Evolutionary conservation across 2,113 vertebrate species (phyloP).

Genomic region (Poeciliopsis turrubarensis): DNA sequence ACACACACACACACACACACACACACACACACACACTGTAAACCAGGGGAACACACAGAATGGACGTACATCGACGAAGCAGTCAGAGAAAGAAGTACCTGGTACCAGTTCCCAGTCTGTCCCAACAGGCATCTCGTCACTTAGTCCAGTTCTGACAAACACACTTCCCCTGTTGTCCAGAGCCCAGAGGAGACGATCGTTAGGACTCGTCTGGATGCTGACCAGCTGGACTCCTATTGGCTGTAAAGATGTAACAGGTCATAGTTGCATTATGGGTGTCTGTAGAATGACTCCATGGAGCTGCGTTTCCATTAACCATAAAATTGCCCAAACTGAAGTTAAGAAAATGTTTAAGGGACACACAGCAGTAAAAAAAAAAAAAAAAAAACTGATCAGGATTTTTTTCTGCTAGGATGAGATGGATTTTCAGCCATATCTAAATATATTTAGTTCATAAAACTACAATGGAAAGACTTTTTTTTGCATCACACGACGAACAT

Average conservation of each 20-base stretch:
- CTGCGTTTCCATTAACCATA: too few relatives aligned
- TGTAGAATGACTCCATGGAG: too few relatives aligned
- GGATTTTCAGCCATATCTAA: too few relatives aligned
- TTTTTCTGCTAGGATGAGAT: too few relatives aligned
- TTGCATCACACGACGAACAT: too few relatives aligned
- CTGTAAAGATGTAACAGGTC: constrained; percentile 73
- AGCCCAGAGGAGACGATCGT: constrained; percentile 93
- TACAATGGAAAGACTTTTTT: too few relatives aligned
- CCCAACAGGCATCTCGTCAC: constrained; percentile 96
- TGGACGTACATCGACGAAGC: neutral
- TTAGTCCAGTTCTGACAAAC: constrained; percentile 88
- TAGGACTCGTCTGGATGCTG: constrained; percentile 88
- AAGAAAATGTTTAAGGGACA: too few relatives aligned
- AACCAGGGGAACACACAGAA: too few relatives aligned
- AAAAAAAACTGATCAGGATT: too few relatives aligned
- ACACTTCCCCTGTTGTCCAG: constrained; percentile 90
- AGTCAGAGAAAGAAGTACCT: constrained; percentile 76
- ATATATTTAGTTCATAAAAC: too few relatives aligned
- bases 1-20: constrained; percentile 16
- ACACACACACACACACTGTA: constrained; percentile 1
- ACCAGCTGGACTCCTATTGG: constrained; percentile 89
- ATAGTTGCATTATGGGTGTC: neutral
- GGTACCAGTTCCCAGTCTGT: constrained; percentile 94
- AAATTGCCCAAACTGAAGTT: too few relatives aligned
- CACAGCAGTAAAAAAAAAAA: too few relatives aligned